phyloP scores from a whole-genome alignment of 2,888 invertebrate genomes.

The Galerucella pusilla region DNA sequence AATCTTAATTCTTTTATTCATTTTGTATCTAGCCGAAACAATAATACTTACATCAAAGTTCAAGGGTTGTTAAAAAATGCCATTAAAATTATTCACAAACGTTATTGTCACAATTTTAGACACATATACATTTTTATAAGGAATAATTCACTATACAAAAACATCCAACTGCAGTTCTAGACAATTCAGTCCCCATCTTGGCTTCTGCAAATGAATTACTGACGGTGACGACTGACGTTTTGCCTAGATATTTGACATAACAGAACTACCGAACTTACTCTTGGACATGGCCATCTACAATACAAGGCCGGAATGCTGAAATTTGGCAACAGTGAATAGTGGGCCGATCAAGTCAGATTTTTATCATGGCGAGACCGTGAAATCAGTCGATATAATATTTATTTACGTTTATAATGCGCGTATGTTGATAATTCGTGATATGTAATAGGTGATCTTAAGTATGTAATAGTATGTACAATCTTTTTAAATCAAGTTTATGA shows the following conservation, averaged over 20 bases:
- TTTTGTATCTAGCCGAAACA: conserved; percentile 17
- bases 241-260: conserved; percentile 10
- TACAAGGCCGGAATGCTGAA: no score
- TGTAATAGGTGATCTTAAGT: no score
- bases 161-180: conserved; percentile 57
- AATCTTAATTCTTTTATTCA: conserved; percentile 18
- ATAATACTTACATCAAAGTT: conserved; percentile 46
- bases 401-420: no score
- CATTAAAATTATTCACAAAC: conserved; percentile 57
- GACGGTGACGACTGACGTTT: conserved; percentile 11
- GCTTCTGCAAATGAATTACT: conserved; percentile 47
- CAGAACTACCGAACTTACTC: not conserved
- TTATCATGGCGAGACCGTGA: no score
- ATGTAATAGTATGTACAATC: no score
- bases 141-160: conserved; percentile 57
- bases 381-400: no score
- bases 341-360: no score
- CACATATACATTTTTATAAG: conserved; percentile 63
- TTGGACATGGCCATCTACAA: no score
- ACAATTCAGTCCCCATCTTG: conserved; percentile 60
- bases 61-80: conserved; percentile 53
- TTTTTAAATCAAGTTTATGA: no score
- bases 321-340: no score
- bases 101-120: conserved; percentile 66
- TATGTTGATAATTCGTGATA: no score